Base-by-base conservation (phyloP, 2,113 vertebrate genomes). In the Macroglossus sobrinus region DNA sequence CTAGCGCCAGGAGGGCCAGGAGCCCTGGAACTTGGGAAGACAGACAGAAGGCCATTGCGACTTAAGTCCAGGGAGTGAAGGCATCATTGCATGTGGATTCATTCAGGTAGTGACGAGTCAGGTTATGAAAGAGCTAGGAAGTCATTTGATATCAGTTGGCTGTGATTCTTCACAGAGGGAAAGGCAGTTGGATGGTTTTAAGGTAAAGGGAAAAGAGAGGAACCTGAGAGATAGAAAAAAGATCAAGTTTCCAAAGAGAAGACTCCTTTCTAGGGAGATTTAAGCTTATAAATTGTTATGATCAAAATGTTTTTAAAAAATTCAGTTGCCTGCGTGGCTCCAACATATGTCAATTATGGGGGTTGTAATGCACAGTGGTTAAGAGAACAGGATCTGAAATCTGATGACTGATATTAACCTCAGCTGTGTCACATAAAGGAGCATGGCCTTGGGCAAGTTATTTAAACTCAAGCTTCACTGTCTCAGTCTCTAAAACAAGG, bases 401-500 rank as follows among this genome's bases (percentile, higher is more conserved):
- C 28, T 7, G 1, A 22, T 16, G 26, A 59, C 9, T 2, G 3
- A 4, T 11, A 1, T 10, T 64, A 64, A 38, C 18, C 4, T 53
- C 57, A 33, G 14, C 26, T 86, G 43, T 63, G n/a, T 24, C 35
- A 0, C 3, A 0, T 40, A 35, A 61, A 47, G 3, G 10, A 55
- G 1, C 1, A 0, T 8, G 26, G 2, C 28, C 21, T 24, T 69
- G 6, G 0, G 12, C 53, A 89, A 40, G 8, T 12, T 28, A 28
- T 22, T 50, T 18, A 26, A 7, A 22, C 28, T 84, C 43, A 55
- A 43, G 13, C 38, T 64, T 91, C 2, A 91, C 6, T 43, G 61
- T 75, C n/a, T 22, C 8, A 22, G 26, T 43, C 30, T 80, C 6
- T 63, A 59, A 81, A 47, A 43, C 22, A n/a, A 94, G 38, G 13